Evolutionary conservation across 1,140 invertebrate genomes (phyloP).

Genomic region (Ceratina australensis): DNA sequence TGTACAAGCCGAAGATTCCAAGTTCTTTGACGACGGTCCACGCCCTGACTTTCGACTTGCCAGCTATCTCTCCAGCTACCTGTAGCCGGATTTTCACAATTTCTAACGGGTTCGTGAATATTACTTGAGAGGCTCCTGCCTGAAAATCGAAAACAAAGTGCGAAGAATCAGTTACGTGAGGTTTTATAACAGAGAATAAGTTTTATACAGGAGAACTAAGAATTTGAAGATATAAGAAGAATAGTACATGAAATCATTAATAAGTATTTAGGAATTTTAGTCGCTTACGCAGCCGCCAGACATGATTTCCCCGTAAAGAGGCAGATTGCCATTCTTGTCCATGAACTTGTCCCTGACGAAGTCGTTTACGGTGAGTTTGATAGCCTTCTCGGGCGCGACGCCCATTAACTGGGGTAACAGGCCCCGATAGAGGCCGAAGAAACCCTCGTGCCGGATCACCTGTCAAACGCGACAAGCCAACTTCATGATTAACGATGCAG

Average conservation of each 20-base stretch:
- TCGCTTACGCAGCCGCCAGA: conserved; percentile 95
- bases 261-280: too few species aligned
- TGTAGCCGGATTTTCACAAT: conserved; percentile 99
- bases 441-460: conserved; percentile 96
- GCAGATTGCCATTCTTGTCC: conserved; percentile 92
- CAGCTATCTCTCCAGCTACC: conserved; percentile 97
- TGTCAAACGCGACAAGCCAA: conserved; percentile 71
- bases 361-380: conserved; percentile 94
- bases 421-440: conserved; percentile 96
- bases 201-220: too few species aligned
- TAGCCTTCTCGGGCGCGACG: conserved; percentile 99
- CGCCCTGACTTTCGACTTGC: conserved; percentile 89
- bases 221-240: too few species aligned
- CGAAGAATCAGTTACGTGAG: too few species aligned
- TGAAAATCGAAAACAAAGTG: conserved; percentile 77
- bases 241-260: too few species aligned
- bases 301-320: conserved; percentile 91
- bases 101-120: conserved; percentile 99
- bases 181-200: too few species aligned
- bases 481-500: conserved; percentile 69
- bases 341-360: conserved; percentile 95
- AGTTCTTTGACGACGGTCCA: conserved; percentile 94
- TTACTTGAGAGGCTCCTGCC: conserved; percentile 95
- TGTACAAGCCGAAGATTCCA: conserved; percentile 96
- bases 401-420: conserved; percentile 98